phyloP scores from a whole-genome alignment of 2,113 vertebrate species.

The Boulengeromyrus knoepffleri region DNA sequence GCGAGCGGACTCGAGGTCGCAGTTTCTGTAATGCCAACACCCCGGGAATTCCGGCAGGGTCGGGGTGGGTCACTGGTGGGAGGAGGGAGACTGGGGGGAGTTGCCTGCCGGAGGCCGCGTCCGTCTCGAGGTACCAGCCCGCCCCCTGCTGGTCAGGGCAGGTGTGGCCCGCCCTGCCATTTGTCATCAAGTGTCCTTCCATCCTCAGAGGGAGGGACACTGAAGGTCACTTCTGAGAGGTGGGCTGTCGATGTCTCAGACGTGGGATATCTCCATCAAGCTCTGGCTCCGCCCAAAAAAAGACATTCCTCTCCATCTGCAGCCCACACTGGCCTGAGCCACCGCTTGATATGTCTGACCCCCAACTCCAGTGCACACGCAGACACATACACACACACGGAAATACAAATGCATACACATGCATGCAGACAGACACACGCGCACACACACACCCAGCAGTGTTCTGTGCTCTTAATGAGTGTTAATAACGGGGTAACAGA shows the following conservation, averaged over 20 bases:
- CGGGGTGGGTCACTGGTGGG: neutral
- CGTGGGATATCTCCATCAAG: neutral
- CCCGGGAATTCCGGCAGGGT: conserved; percentile 6
- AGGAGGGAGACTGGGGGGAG: neutral
- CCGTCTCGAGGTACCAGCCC: conserved; percentile 13
- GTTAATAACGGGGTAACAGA: conserved; percentile 23
- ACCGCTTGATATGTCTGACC: neutral
- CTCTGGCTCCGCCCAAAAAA: neutral
- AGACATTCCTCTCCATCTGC: neutral
- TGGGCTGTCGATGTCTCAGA: neutral
- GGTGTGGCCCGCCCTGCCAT: neutral
- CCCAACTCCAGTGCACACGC: neutral
- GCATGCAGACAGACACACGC: neutral
- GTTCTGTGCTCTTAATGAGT: conserved; percentile 24
- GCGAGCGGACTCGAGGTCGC: conserved; percentile 18
- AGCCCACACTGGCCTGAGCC: neutral
- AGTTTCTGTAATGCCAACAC: neutral
- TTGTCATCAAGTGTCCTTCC: neutral
- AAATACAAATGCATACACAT: neutral
- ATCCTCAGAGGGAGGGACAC: neutral
- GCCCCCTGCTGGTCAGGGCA: neutral
- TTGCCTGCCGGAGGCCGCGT: conserved; percentile 23
- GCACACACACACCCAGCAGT: neutral
- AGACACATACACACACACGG: neutral
- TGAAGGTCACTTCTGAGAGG: neutral